Evolutionary conservation across 2,888 invertebrate species (phyloP), one percentile per base, ranked within the genome.

Genomic region (Exephanes ischioxanthus): DNA sequence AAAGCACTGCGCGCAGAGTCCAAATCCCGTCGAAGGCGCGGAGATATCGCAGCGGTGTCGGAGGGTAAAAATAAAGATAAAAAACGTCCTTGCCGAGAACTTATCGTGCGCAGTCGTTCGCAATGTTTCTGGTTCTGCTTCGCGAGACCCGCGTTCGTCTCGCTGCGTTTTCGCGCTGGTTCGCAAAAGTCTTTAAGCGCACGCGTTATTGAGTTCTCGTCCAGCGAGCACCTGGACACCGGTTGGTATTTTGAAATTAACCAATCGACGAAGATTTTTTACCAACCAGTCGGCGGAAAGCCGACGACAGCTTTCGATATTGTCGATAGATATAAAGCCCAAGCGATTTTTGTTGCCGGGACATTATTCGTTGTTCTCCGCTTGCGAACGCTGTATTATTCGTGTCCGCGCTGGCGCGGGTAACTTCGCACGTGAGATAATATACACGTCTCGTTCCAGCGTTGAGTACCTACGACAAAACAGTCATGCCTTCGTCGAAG

Each of bases 171-270:
- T 55, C 26, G 22, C 14, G 55, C 19, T 5, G 6, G 30, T 63
- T 26, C n/a, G 55, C 41, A 19, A 26, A 33, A 53, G 33, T 22
- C 19, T 19, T 53, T 9, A 14, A 68, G 45, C 58, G 22, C n/a
- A 37, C 41, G 37, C 51, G 37, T 79, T 55, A 80, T 61, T 71
- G 41, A 75, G 55, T 67, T 73, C 53, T 67, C 58, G 63, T 30
- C 37, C 71, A 53, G 14, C 26, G 77, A 53, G 30, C 71, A 63
- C 63, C 73, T 71, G 70, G 71, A 33, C 55, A 70, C 68, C 66
- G 71, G 63, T 78, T 58, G 75, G 75, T 75, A 80, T 84, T 84
- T 75, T 37, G 53, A 75, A 70, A 75, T 84, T 80, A 75, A 75
- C 79, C 19, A 30, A 84, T 75, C 80, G 75, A 70, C 51, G 51